Evolutionary conservation across 2,797 vertebrate genomes (phyloP).

Genomic region (Parauchenoglanis ngamensis): DNA sequence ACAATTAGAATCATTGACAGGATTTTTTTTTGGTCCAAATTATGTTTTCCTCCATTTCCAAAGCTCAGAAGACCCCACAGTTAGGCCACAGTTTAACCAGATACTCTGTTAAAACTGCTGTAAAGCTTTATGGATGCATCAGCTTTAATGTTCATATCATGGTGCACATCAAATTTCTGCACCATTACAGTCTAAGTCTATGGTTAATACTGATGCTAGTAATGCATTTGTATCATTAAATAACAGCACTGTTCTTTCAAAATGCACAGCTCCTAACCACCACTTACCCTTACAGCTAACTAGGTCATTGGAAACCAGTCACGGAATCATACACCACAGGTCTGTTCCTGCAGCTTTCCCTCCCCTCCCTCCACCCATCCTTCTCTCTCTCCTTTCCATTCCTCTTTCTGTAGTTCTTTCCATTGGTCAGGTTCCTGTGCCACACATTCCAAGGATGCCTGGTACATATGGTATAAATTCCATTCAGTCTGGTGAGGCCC

Average conservation of each 20-base stretch:
- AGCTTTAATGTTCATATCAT: background rate
- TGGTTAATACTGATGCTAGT: background rate
- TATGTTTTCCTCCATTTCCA: background rate
- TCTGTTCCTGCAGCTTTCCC: constrained; percentile 48
- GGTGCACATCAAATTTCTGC: background rate
- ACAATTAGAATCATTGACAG: background rate
- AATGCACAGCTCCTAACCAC: constrained; percentile 8
- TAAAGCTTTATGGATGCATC: background rate
- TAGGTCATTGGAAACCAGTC: constrained; percentile 51
- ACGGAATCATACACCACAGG: constrained; percentile 55
- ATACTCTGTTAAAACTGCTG: background rate
- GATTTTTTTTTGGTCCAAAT: background rate
- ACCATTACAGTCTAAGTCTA: background rate
- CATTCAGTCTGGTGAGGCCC: constrained; percentile 84
- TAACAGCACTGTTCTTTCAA: background rate
- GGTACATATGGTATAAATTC: constrained; percentile 98
- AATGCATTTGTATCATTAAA: background rate
- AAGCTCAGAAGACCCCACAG: background rate
- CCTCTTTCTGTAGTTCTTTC: constrained; percentile 68
- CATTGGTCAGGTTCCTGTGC: constrained; percentile 81
- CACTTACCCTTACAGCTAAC: constrained; percentile 40
- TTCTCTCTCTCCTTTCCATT: constrained; percentile 39
- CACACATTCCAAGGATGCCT: constrained; percentile 90
- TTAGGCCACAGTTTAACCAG: background rate
- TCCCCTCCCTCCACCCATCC: constrained; percentile 33